phyloP scores from a whole-genome alignment of 2,113 vertebrate species.

The human region DNA sequence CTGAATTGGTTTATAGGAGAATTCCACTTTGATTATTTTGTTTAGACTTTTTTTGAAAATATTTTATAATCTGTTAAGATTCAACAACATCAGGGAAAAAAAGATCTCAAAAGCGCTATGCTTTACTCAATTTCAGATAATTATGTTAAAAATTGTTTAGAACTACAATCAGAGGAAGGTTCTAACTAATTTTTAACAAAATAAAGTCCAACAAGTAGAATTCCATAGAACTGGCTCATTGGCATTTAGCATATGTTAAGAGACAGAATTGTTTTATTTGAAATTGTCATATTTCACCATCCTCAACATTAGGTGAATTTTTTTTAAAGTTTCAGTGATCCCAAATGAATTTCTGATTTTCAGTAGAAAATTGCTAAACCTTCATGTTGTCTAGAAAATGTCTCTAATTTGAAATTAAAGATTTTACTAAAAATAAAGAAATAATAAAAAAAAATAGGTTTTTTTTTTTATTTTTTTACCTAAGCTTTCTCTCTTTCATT shows the following conservation, averaged over 20 bases:
- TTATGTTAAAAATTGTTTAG: not conserved
- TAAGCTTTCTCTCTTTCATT: constrained; percentile 27
- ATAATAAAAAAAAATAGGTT: too few relatives aligned
- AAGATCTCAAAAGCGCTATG: not conserved
- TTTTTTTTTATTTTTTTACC: not conserved
- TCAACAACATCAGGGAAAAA: not conserved
- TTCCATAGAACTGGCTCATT: not conserved
- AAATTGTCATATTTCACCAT: not conserved
- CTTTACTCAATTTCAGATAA: not conserved
- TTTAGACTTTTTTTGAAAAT: not conserved
- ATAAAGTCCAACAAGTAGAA: not conserved
- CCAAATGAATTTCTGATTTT: not conserved
- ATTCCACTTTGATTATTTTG: not conserved
- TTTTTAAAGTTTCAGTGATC: not conserved
- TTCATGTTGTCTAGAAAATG: not conserved
- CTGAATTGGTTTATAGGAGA: not conserved
- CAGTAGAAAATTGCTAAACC: not conserved
- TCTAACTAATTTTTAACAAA: not conserved
- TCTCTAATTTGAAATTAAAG: constrained; percentile 16
- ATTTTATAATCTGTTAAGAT: not conserved
- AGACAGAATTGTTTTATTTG: not conserved
- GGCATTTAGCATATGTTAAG: not conserved
- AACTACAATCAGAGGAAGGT: not conserved
- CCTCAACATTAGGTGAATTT: not conserved
- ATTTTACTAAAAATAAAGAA: not conserved